Conservation (phyloP, 2,888 invertebrate genomes). For the Lycaena phlaeas region DNA sequence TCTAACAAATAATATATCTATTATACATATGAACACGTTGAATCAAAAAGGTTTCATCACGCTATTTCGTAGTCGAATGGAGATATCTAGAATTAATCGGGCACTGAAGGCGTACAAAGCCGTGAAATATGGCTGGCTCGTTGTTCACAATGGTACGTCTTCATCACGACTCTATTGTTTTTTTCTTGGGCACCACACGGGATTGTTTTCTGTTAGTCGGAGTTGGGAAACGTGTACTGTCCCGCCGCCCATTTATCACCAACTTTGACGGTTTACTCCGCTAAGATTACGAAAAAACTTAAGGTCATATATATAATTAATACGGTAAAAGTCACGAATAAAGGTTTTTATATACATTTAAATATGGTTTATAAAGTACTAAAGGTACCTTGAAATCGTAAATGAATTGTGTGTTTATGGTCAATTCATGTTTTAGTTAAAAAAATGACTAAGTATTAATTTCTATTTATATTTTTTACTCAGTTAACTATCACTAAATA, state of each 20-base stretch:
- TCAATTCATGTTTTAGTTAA: too few relatives aligned
- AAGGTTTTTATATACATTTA: too few relatives aligned
- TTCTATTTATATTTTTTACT: too few relatives aligned
- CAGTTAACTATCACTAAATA: too few relatives aligned
- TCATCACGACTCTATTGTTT: slow-evolving; percentile 70
- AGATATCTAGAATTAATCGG: slow-evolving; percentile 73
- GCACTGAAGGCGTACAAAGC: slow-evolving; percentile 65
- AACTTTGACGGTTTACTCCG: slow-evolving; percentile 26
- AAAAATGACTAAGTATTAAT: too few relatives aligned
- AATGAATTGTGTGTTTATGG: too few relatives aligned
- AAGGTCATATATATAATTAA: too few relatives aligned
- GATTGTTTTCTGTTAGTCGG: slow-evolving; percentile 62
- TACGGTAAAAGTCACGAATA: too few relatives aligned
- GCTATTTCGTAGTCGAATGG: slow-evolving; percentile 56
- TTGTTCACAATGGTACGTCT: slow-evolving; percentile 71
- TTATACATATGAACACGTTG: slow-evolving; percentile 30
- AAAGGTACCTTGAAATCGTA: too few relatives aligned
- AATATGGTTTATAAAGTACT: too few relatives aligned
- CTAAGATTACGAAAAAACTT: slow-evolving; percentile 10
- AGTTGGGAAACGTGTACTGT: slow-evolving; percentile 60
- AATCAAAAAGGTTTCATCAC: slow-evolving; percentile 68
- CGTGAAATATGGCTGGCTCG: slow-evolving; percentile 69
- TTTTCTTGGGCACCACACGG: slow-evolving; percentile 61
- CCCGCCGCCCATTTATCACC: slow-evolving; percentile 49
- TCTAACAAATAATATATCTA: too few relatives aligned